Conservation (phyloP, 2,888 invertebrate genomes). For the Hydraecia micacea region DNA sequence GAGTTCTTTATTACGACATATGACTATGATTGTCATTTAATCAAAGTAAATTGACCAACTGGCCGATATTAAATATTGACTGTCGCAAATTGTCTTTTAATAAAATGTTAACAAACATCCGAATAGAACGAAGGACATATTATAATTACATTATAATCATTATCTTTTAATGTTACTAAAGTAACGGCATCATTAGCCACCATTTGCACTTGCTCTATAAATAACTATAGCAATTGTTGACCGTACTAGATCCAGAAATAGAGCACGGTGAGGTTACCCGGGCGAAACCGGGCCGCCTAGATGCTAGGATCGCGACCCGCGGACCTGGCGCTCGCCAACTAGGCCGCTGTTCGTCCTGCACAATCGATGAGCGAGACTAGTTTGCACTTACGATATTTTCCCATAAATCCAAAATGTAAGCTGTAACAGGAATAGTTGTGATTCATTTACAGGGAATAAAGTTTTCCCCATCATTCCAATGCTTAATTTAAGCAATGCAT, state of each 20-base stretch:
- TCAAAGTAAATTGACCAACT: slow-evolving; percentile 32
- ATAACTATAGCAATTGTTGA: slow-evolving; percentile 67
- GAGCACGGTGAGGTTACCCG: slow-evolving; percentile 79
- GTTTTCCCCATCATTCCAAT: slow-evolving; percentile 54
- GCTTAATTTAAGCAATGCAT: slow-evolving; percentile 46
- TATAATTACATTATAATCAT: not conserved
- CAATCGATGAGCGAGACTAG: slow-evolving; percentile 79
- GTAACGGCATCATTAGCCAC: slow-evolving; percentile 36
- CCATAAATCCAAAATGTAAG: slow-evolving; percentile 43
- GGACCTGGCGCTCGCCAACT: slow-evolving; percentile 81
- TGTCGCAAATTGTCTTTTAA: slow-evolving; percentile 7
- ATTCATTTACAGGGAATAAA: slow-evolving; percentile 40
- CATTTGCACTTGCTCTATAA: slow-evolving; percentile 60
- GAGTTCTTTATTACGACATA: slow-evolving; percentile 43
- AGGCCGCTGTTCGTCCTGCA: slow-evolving; percentile 84
- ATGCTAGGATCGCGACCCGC: slow-evolving; percentile 77
- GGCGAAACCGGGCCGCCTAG: slow-evolving; percentile 79
- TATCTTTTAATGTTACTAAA: slow-evolving; percentile 15
- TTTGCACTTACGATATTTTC: slow-evolving; percentile 61
- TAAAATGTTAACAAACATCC: slow-evolving; percentile 5
- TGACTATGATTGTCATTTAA: slow-evolving; percentile 25
- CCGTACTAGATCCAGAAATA: slow-evolving; percentile 77
- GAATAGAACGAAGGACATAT: not conserved
- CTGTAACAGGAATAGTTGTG: slow-evolving; percentile 51
- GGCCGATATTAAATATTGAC: not conserved